Evolutionary conservation across 2,888 invertebrate genomes (phyloP).

Genomic region (Limnephilus lunatus): DNA sequence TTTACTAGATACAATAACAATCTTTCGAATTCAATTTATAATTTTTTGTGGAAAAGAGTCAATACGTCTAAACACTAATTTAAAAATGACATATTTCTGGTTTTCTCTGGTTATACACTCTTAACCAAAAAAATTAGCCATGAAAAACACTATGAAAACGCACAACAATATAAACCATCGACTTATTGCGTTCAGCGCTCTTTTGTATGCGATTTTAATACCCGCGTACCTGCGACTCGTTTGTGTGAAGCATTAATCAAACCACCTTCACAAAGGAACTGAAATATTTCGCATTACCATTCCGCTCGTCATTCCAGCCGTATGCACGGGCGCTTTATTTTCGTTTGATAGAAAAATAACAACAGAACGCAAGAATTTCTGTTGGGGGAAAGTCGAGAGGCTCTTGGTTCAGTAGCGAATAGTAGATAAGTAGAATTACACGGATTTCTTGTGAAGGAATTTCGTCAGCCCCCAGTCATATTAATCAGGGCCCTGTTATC

Average conservation of each 20-base stretch:
- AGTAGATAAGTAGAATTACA: slow-evolving; percentile 3
- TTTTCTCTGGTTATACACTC: too few species aligned
- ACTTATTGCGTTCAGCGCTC: not conserved
- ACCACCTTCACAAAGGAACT: slow-evolving; percentile 66
- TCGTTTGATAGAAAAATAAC: slow-evolving; percentile 66
- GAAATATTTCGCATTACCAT: slow-evolving; percentile 65
- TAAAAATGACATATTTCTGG: too few species aligned
- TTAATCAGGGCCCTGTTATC: slow-evolving; percentile 55
- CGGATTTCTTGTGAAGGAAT: slow-evolving; percentile 54
- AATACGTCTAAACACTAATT: too few species aligned
- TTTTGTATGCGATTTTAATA: slow-evolving; percentile 3
- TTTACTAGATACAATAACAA: too few species aligned
- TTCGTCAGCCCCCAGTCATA: slow-evolving; percentile 47
- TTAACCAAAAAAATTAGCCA: too few species aligned
- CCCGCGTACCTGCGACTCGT: slow-evolving; percentile 22
- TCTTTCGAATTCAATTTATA: too few species aligned
- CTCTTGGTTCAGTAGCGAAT: slow-evolving; percentile 15
- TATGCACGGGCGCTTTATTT: slow-evolving; percentile 61
- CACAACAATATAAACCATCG: not conserved
- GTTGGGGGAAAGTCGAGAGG: slow-evolving; percentile 45
- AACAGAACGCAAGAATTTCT: slow-evolving; percentile 61
- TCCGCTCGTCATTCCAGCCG: slow-evolving; percentile 56
- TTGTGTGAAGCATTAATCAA: slow-evolving; percentile 64
- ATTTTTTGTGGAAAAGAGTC: too few species aligned
- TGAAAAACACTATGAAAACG: not conserved